phyloP scores from a whole-genome alignment of 2,888 invertebrate genomes.

The Microctonus brassicae region DNA sequence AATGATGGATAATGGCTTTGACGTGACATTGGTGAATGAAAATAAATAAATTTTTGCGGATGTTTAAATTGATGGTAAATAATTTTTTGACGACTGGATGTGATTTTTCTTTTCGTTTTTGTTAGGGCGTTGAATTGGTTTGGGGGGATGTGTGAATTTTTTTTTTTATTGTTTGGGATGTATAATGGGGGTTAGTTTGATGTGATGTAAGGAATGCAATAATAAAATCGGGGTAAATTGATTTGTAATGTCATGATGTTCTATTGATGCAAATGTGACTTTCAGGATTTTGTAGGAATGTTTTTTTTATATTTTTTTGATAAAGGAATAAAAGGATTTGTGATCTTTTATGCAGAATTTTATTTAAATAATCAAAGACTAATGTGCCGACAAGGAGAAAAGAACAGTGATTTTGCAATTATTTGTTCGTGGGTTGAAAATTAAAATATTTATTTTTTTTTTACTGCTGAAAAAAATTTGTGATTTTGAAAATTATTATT shows the following conservation, averaged over 20 bases:
- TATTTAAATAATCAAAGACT: constrained; percentile 13
- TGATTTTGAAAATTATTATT: no score
- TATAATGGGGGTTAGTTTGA: no score
- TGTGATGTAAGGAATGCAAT: no score
- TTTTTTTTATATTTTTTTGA: neutral
- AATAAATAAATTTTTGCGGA: constrained; percentile 1
- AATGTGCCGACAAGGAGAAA: constrained; percentile 13
- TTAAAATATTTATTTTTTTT: neutral
- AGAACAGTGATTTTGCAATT: constrained; percentile 36
- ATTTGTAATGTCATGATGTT: constrained; percentile 50
- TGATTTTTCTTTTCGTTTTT: no score
- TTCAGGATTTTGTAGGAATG: neutral
- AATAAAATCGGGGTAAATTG: constrained; percentile 47
- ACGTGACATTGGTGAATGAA: constrained; percentile 8
- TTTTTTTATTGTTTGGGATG: no score
- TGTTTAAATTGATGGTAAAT: constrained; percentile 53
- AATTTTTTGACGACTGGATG: no score
- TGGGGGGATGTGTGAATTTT: no score
- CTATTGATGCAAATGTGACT: constrained; percentile 32
- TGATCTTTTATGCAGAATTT: neutral
- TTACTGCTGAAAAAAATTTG: neutral
- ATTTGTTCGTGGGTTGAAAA: no score
- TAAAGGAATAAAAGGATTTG: neutral
- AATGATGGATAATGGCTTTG: constrained; percentile 21
- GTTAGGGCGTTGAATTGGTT: no score